These are phyloP conservation scores for Epizoanthus stellaris DNA, from an alignment of 92 coral and sea anemone species.

Conservation along the genomic window DNA sequence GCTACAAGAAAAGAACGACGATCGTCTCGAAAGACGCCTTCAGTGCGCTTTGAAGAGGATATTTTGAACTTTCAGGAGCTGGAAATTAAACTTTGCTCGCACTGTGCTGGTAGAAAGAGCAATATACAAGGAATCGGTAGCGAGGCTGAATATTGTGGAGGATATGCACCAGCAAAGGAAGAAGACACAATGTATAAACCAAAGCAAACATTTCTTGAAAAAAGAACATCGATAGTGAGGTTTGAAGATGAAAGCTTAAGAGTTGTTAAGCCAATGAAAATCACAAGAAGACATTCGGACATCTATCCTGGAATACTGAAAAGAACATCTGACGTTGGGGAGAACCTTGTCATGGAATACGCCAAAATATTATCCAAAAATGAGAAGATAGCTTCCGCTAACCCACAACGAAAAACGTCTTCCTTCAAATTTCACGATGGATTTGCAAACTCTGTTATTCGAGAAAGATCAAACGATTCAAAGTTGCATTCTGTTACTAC, in stretches of 20 bases:
- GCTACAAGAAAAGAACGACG: neutral
- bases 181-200: neutral
- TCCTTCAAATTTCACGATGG: neutral
- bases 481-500: neutral
- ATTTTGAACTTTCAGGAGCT: constrained; percentile 4
- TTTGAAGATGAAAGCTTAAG: constrained; percentile 48
- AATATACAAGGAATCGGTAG: neutral
- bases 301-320: constrained; percentile 22
- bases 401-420: neutral
- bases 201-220: neutral
- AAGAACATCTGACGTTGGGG: constrained; percentile 5
- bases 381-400: too few species aligned
- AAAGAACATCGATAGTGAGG: neutral
- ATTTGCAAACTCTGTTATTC: neutral
- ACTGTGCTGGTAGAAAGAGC: neutral
- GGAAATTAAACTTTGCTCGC: neutral
- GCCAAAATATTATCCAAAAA: neutral
- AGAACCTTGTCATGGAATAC: neutral
- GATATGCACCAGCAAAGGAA: neutral
- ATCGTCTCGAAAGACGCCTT: neutral
- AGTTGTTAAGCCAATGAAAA: neutral
- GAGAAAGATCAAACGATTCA: neutral
- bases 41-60: constrained; percentile 25
- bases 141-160: neutral
- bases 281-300: constrained; percentile 29